Evolutionary conservation across 2,797 vertebrate species (phyloP), one percentile per base, ranked within the genome.

Genomic region (Scolopax bukidnonensis): DNA sequence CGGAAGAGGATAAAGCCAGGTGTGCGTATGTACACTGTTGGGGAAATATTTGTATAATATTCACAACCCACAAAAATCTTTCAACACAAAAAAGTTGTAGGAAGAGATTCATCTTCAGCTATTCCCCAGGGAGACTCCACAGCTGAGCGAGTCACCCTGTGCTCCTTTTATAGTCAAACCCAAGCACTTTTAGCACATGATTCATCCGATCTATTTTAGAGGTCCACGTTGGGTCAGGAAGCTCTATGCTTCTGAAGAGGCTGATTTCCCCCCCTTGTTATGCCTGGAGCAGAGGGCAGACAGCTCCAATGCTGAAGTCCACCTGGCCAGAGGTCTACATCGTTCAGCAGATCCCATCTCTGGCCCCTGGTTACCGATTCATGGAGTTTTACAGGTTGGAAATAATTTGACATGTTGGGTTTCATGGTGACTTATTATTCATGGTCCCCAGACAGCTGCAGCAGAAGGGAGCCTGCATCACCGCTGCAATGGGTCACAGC

Each of bases 51-150:
- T 0, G 7, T 33, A 54, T 93, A 93, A 87, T 69, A 92, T 85
- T 93, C 78, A 87, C 68, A 93, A 78, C 74, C 40, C 77, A 88
- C 73, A 81, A 70, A 60, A 86, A 68, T 75, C 48, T 76, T 95
- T 92, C 67, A 82, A 48, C n/a, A 45, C 69, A 8, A 84, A 91
- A 65, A 81, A 71, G 25, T 56, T 87, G 59, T 70, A 94, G 91
- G 93, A 94, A 92, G 93, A 63, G 75, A 74, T 79, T 79, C 23
- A 77, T 92, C 60, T 77, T 74, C 64, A 74, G 78, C 47, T 77
- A 64, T n/a, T 64, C 75, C 86, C 60, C 0, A 0, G 78, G 38
- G 70, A 79, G 54, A 73, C 82, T 81, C 69, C 33, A 59, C 54
- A 76, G 75, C 67, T 4, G 4, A 81, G 53, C 84, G 41, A 38